phyloP scores from a whole-genome alignment of 2,797 vertebrate genomes.

The Prionace glauca region DNA sequence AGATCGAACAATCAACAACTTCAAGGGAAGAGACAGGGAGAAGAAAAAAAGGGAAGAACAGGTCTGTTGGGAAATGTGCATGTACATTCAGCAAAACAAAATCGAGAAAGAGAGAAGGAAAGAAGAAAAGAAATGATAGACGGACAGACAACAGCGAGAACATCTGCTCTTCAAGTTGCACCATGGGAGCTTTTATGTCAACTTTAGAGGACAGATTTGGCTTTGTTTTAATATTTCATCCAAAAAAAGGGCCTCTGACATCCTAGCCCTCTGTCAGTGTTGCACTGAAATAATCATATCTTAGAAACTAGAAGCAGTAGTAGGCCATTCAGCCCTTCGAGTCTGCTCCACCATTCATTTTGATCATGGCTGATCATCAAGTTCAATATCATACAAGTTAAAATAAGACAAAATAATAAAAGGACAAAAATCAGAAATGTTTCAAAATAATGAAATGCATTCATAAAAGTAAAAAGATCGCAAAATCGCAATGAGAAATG shows the following conservation, averaged over 20 bases:
- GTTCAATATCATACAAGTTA: too few species aligned
- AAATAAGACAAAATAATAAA: background rate
- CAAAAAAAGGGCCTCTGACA: background rate
- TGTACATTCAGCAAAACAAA: background rate
- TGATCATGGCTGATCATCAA: too few species aligned
- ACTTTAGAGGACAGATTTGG: too few species aligned
- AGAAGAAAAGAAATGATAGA: background rate
- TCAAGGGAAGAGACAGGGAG: background rate
- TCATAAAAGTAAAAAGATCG: background rate
- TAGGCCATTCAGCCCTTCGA: too few species aligned
- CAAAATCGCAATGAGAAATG: background rate
- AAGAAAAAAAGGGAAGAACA: background rate
- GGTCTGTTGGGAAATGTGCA: background rate
- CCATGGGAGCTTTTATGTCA: too few species aligned
- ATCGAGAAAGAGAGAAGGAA: background rate
- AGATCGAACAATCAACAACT: too few species aligned
- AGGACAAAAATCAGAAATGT: background rate
- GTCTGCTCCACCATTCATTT: too few species aligned
- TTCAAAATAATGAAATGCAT: background rate
- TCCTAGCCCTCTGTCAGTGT: background rate
- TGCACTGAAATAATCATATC: too few species aligned
- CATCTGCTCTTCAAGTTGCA: background rate
- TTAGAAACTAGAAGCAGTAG: too few species aligned
- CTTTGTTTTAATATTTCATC: too few species aligned
- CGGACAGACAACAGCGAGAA: background rate